These are phyloP conservation scores for Hydrolagus affinis DNA, from an alignment of 2,113 vertebrate species.

Conservation along the genomic window DNA sequence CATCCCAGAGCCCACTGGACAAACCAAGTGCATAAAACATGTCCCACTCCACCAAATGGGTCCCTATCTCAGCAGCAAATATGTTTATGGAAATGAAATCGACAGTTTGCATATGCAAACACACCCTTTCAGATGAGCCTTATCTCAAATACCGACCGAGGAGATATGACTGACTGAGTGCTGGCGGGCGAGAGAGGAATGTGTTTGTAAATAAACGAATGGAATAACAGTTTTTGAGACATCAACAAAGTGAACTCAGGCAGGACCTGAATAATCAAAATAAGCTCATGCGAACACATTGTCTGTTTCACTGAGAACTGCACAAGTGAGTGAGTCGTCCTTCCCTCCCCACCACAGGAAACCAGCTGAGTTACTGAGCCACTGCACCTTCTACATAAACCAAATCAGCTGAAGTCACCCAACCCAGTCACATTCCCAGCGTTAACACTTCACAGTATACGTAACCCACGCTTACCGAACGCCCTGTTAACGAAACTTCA, in stretches of 20 bases:
- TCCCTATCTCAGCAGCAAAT: too few relatives aligned
- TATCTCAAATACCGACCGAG: conserved; percentile 4
- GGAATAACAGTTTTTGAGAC: not conserved
- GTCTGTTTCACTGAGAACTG: too few relatives aligned
- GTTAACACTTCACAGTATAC: not conserved
- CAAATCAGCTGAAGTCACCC: not conserved
- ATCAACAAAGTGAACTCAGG: conserved; percentile 7
- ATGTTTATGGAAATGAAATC: not conserved
- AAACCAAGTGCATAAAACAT: not conserved
- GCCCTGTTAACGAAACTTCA: too few relatives aligned
- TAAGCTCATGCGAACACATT: not conserved
- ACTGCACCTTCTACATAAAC: conserved; percentile 14
- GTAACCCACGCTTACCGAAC: too few relatives aligned
- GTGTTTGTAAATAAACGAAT: not conserved
- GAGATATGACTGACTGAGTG: too few relatives aligned
- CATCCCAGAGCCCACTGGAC: too few relatives aligned
- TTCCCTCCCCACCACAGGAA: not conserved
- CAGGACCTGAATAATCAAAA: conserved; percentile 5
- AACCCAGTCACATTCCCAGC: not conserved
- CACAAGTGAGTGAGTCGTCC: too few relatives aligned
- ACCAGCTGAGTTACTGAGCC: conserved; percentile 5
- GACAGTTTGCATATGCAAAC: not conserved
- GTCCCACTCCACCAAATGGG: not conserved
- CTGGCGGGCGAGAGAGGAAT: not conserved
- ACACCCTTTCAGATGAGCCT: not conserved